Evolutionary conservation across 2,888 invertebrate species (phyloP).

Genomic region (Drosophila anomalipes): DNA sequence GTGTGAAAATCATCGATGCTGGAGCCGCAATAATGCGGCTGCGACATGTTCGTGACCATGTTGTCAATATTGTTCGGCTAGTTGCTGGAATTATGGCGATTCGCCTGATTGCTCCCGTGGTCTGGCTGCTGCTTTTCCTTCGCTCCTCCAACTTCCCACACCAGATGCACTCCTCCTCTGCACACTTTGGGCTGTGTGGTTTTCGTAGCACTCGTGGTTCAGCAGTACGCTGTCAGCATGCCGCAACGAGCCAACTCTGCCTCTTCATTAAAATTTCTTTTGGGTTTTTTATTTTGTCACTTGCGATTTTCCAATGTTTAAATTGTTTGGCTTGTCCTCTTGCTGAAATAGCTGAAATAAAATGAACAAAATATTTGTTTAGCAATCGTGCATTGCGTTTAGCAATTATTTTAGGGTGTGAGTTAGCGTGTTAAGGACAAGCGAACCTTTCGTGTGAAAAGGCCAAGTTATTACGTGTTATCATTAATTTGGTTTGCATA

Average conservation of each 20-base stretch:
- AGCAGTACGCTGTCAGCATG: constrained; percentile 53
- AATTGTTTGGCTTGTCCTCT: constrained; percentile 36
- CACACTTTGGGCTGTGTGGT: not conserved
- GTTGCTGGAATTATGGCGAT: constrained; percentile 10
- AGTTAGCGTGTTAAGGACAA: not conserved
- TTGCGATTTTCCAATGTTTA: constrained; percentile 39
- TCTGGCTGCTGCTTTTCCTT: constrained; percentile 1
- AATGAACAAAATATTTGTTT: constrained; percentile 34
- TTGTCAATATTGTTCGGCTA: constrained; percentile 55
- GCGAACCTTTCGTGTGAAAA: constrained; percentile 12
- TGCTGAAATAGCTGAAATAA: constrained; percentile 39
- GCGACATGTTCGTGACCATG: constrained; percentile 83
- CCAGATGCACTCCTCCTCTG: not conserved
- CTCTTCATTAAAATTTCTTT: constrained; percentile 68
- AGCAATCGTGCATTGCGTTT: constrained; percentile 8
- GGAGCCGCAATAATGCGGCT: constrained; percentile 84
- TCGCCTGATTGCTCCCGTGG: constrained; percentile 32
- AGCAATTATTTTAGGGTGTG: constrained; percentile 13
- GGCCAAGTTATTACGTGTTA: constrained; percentile 36
- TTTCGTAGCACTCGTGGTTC: constrained; percentile 37
- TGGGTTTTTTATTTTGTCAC: constrained; percentile 2
- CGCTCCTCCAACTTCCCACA: constrained; percentile 9
- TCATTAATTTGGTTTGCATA: constrained; percentile 1
- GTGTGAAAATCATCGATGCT: constrained; percentile 85
- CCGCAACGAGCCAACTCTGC: constrained; percentile 34